Evolutionary conservation across 2,113 vertebrate species (phyloP).

Genomic region (Erinaceus europaeus): DNA sequence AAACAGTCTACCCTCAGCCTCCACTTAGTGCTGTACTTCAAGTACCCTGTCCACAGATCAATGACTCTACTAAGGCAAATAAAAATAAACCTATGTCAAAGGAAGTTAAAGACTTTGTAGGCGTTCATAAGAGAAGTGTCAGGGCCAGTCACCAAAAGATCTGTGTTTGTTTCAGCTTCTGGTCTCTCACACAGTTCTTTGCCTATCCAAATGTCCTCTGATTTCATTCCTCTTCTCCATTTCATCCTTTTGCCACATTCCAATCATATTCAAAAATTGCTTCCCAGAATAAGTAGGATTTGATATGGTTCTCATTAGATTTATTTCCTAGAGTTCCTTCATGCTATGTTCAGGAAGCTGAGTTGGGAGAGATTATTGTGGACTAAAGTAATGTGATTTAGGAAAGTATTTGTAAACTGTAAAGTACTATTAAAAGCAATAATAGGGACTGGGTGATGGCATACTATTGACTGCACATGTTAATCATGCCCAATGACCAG

Average conservation of each 20-base stretch:
- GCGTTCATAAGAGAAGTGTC: background rate
- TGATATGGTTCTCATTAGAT: background rate
- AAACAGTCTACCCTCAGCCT: no score
- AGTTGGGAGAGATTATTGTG: no score
- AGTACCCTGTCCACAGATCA: no score
- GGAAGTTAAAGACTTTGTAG: background rate
- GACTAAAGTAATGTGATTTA: no score
- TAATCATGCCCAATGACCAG: no score
- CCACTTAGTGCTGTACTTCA: no score
- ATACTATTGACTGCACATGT: no score
- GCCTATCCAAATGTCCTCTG: background rate
- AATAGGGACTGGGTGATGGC: no score
- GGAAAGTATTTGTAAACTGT: no score
- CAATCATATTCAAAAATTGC: background rate
- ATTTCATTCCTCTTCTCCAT: background rate
- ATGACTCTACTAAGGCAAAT: no score
- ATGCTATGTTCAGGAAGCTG: no score
- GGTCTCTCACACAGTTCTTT: background rate
- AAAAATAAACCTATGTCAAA: background rate
- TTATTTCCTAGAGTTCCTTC: background rate
- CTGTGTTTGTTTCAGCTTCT: background rate
- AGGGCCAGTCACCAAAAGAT: background rate
- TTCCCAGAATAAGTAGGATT: background rate
- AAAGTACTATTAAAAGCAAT: no score
- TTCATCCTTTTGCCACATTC: background rate